Percentiles rank a stretch among this genome's conserved stretches.
These are phyloP conservation scores for Albula glossodonta DNA, from an alignment of 2,113 vertebrate genomes.

Conservation along the genomic window DNA sequence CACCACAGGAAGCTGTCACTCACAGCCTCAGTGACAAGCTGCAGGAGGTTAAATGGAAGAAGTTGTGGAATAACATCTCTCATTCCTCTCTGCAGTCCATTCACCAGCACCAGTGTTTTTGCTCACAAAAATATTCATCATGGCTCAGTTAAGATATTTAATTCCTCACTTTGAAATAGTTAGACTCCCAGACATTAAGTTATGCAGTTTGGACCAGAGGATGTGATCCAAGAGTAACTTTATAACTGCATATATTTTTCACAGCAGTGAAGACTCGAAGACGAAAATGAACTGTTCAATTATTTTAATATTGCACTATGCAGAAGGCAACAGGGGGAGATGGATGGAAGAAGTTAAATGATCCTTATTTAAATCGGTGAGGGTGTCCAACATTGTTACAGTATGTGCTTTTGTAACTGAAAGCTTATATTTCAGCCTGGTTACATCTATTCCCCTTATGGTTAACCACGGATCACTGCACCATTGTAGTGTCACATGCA, in stretches of 20 bases:
- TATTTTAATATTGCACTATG: neutral
- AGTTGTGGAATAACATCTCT: neutral
- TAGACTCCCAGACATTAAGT: neutral
- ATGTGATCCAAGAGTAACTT: neutral
- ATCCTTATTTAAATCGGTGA: neutral
- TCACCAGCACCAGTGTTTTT: too few relatives aligned
- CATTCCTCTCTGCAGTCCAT: neutral
- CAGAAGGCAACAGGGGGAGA: neutral
- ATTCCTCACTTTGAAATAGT: neutral
- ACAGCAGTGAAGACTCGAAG: neutral
- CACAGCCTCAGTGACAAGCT: neutral
- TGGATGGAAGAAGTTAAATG: neutral
- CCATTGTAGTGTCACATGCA: neutral
- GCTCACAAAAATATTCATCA: too few relatives aligned
- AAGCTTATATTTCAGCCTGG: neutral
- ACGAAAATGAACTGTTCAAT: neutral
- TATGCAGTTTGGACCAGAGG: neutral
- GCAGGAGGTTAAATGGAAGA: neutral
- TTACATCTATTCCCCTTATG: neutral
- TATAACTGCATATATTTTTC: neutral
- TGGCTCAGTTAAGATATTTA: too few relatives aligned
- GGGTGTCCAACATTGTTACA: neutral
- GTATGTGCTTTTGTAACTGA: neutral
- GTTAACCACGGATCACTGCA: too few relatives aligned
- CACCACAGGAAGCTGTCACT: neutral